Conservation (phyloP, 1,140 invertebrate genomes). For the Drosophila arawakana region DNA sequence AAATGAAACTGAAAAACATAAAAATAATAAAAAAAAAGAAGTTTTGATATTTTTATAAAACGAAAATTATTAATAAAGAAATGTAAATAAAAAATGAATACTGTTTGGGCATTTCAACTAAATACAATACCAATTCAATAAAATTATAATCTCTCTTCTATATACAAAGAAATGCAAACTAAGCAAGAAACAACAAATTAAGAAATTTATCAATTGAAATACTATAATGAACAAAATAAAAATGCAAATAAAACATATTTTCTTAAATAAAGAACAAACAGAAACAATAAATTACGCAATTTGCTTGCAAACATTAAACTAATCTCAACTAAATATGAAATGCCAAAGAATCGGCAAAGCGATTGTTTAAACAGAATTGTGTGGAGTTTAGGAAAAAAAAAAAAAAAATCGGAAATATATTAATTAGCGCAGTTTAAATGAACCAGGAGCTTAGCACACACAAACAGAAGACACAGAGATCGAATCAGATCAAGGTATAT, state of each 20-base stretch:
- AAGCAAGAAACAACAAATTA: slow-evolving; percentile 7
- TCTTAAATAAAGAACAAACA: slow-evolving; percentile 40
- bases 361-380: slow-evolving; percentile 15
- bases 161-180: slow-evolving; percentile 53
- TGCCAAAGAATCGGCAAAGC: slow-evolving; percentile 47
- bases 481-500: slow-evolving; percentile 16
- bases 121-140: slow-evolving; percentile 54
- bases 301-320: slow-evolving; percentile 24
- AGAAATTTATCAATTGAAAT: slow-evolving; percentile 53
- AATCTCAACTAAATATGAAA: slow-evolving; percentile 25
- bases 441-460: slow-evolving; percentile 18
- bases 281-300: slow-evolving; percentile 17
- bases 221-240: slow-evolving; percentile 37
- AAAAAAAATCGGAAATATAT: slow-evolving; percentile 9
- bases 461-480: not conserved
- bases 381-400: slow-evolving; percentile 27
- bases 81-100: slow-evolving; percentile 70
- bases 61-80: slow-evolving; percentile 49
- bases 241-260: slow-evolving; percentile 44
- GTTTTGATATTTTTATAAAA: slow-evolving; percentile 68
- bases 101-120: slow-evolving; percentile 69
- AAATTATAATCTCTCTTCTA: slow-evolving; percentile 73
- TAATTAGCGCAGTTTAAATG: slow-evolving; percentile 12
- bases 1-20: slow-evolving; percentile 17
- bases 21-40: slow-evolving; percentile 34